These are phyloP conservation scores for Spinus olivaceus DNA, from an alignment of 2,797 vertebrate species.

Conservation along the genomic window DNA sequence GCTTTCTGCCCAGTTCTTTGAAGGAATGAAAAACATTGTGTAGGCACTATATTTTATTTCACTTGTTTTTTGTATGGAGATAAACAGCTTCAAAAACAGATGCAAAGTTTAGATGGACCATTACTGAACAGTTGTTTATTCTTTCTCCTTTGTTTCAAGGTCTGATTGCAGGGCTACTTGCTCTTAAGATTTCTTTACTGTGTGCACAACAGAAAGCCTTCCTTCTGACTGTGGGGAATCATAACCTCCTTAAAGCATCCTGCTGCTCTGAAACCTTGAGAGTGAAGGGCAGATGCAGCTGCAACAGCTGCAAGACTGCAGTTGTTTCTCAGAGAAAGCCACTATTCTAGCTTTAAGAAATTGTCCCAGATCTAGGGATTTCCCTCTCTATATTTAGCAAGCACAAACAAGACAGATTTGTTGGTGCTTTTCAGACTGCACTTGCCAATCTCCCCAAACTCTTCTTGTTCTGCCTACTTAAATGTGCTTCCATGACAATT, in stretches of 20 bases:
- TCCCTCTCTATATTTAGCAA: not conserved
- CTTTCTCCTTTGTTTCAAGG: not conserved
- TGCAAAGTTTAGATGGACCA: not conserved
- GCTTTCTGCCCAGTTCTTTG: not conserved
- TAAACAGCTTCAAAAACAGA: not conserved
- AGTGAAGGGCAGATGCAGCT: not conserved
- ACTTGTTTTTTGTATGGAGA: not conserved
- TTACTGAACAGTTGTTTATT: not conserved
- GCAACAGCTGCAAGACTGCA: not conserved
- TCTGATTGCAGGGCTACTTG: accelerated
- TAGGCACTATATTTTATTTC: not conserved
- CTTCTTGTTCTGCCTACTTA: not conserved
- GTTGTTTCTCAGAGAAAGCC: not conserved
- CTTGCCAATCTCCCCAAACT: not conserved
- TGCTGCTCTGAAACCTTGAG: not conserved
- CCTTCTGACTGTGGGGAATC: not conserved
- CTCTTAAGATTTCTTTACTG: not conserved
- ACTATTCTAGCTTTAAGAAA: not conserved
- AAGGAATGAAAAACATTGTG: not conserved
- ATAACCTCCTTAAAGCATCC: not conserved
- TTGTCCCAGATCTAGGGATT: not conserved
- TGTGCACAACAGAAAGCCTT: not conserved
- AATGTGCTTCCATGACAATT: not conserved
- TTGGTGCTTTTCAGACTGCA: not conserved
- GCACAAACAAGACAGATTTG: not conserved